phyloP scores from a whole-genome alignment of 2,113 vertebrate species.

The Phocoena sinus region DNA sequence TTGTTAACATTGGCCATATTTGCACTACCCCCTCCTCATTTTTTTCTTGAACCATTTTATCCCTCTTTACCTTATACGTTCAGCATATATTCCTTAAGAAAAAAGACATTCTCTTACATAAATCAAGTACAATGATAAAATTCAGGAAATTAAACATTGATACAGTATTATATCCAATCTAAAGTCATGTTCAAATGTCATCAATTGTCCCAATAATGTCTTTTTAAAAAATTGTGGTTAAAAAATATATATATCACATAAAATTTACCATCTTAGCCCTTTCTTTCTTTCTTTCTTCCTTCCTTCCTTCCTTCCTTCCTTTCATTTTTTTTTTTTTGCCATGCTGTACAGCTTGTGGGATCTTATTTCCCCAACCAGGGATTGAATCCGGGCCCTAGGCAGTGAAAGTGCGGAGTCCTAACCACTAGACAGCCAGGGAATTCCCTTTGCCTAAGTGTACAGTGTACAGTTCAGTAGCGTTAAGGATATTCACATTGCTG shows the following conservation, averaged over 20 bases:
- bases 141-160: background rate
- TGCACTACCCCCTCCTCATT: background rate
- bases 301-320: no score
- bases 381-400: background rate
- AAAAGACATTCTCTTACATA: background rate
- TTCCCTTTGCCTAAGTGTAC: background rate
- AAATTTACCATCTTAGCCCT: background rate
- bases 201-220: background rate
- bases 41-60: background rate
- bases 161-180: background rate
- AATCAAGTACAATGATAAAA: background rate
- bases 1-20: background rate
- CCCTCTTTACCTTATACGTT: background rate
- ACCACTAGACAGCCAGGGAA: background rate
- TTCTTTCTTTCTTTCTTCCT: background rate
- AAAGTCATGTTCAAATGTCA: background rate
- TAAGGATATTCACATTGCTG: background rate
- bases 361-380: background rate
- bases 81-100: background rate
- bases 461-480: background rate
- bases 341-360: background rate
- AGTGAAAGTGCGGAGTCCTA: background rate
- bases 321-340: background rate
- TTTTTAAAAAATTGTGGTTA: background rate
- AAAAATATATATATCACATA: background rate